Evolutionary conservation across 2,113 vertebrate genomes (phyloP), one percentile per base, ranked within the genome.

Genomic region (Lepus americanus): DNA sequence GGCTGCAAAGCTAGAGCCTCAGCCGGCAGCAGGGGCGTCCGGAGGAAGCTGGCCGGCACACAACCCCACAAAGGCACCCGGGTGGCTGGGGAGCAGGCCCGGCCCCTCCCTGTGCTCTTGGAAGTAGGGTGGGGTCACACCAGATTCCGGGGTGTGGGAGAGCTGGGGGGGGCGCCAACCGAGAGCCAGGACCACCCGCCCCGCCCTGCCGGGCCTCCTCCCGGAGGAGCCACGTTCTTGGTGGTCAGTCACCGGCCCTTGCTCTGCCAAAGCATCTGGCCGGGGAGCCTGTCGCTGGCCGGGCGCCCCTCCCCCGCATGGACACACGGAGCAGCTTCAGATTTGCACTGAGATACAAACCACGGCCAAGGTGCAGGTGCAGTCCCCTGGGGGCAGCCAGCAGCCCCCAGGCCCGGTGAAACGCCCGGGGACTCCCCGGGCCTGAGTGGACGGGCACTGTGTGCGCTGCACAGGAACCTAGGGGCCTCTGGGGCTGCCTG

Each of bases 241-340:
- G 39, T 6, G 39, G 39, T 39, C 5, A 39, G 39, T 39, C 39
- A 6, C 4, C 4, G 39, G 39, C 39, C 39, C 39, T 39, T 14
- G 39, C 36, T 4, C 19, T 9, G 9, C n/a, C 69, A 20, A 25
- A 20, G 63, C 70, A 8, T 11, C 87, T 1, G 2, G 1, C 6
- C 0, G 25, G 44, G 59, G 29, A 6, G 63, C 27, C 3, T 23
- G 4, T 1, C 6, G 0, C 29, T 3, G 6, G 36, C 9, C 20
- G 8, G 4, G 33, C 16, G 2, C 2, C 69, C 31, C 22, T 29
- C 14, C 14, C 14, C 22, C 1, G 19, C 0, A 5, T 16, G 55
- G 55, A 14, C 55, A 19, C n/a, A 9, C 55, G 3, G 3, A 31
- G 53, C 36, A n/a, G 55, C 83, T 10, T 0, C 59, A 0, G 39